A percentile compares a stretch with the other conserved stretches of the same genome.
Evolutionary conservation across 2,888 invertebrate species (phyloP).

Genomic region (Hydriomena furcata): DNA sequence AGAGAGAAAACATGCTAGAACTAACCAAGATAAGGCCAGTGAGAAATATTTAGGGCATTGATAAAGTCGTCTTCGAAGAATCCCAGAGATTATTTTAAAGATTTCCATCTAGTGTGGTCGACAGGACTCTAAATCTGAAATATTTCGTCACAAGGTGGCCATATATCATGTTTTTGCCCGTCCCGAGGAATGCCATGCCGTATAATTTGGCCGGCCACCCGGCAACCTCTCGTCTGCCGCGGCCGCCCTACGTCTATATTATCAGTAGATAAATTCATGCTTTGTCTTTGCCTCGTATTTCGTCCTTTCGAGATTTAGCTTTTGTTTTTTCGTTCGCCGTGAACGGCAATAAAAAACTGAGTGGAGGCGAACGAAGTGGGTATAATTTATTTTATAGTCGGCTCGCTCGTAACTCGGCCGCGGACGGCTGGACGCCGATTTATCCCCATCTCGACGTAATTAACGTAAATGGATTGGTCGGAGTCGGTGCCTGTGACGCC

Average conservation of each 20-base stretch:
- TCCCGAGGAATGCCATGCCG: slow-evolving; percentile 75
- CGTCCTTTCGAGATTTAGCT: slow-evolving; percentile 80
- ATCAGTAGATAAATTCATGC: slow-evolving; percentile 84
- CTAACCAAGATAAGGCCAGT: neutral
- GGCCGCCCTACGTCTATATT: slow-evolving; percentile 82
- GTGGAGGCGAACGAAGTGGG: slow-evolving; percentile 82
- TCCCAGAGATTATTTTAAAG: slow-evolving; percentile 65
- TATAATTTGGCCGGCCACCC: slow-evolving; percentile 80
- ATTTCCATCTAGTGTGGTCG: slow-evolving; percentile 73
- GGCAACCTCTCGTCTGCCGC: slow-evolving; percentile 72
- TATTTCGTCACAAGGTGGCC: slow-evolving; percentile 79
- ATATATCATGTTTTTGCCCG: slow-evolving; percentile 82
- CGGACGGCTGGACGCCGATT: slow-evolving; percentile 82
- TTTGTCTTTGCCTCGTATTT: slow-evolving; percentile 84
- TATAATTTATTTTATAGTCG: slow-evolving; percentile 84
- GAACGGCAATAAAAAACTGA: slow-evolving; percentile 80
- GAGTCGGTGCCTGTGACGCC: slow-evolving; percentile 67
- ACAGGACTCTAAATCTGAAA: slow-evolving; percentile 75
- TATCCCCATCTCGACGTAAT: slow-evolving; percentile 81
- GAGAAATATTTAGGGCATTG: slow-evolving; percentile 29
- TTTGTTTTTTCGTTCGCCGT: slow-evolving; percentile 69
- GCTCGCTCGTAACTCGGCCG: slow-evolving; percentile 81
- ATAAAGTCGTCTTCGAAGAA: slow-evolving; percentile 66
- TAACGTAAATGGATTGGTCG: slow-evolving; percentile 83
- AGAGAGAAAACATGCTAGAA: neutral